A percentile compares a stretch with the other conserved stretches of the same genome.
Evolutionary conservation across 2,113 vertebrate genomes (phyloP).

Genomic region (Myotis davidii): DNA sequence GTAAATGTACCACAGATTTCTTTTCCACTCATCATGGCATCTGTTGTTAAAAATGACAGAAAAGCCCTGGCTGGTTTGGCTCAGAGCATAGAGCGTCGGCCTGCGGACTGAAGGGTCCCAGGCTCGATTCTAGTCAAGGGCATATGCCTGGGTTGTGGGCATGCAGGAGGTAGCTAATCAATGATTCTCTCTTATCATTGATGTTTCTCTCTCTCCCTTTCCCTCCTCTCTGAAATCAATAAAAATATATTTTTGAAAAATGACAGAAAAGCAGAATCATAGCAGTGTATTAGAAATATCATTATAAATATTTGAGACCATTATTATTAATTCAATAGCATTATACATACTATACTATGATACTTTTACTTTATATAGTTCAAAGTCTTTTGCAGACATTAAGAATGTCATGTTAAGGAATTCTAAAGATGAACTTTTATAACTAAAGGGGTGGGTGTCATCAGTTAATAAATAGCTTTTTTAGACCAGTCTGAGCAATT

Average conservation of each 20-base stretch:
- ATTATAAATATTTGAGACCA: neutral
- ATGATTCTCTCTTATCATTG: no score
- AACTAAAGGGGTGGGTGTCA: neutral
- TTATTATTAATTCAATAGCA: neutral
- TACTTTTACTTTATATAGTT: neutral
- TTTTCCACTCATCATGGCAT: neutral
- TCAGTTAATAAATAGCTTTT: conserved; percentile 36
- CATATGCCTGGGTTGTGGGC: no score
- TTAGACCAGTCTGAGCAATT: neutral
- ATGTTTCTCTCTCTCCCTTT: no score
- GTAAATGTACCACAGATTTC: neutral
- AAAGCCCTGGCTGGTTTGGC: neutral
- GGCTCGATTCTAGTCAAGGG: no score
- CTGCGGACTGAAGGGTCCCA: no score
- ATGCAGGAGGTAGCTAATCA: no score
- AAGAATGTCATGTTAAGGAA: neutral
- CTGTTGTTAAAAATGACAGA: conserved; percentile 40
- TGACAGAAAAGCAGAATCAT: conserved; percentile 15
- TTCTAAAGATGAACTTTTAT: neutral
- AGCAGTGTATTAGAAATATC: neutral
- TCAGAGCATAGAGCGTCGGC: no score
- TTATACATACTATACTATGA: neutral
- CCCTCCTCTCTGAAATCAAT: no score
- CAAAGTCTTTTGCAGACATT: rapidly evolving
- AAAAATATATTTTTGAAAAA: neutral